Conservation (phyloP, 2,888 invertebrate genomes). For the Criorhina ranunculi region DNA sequence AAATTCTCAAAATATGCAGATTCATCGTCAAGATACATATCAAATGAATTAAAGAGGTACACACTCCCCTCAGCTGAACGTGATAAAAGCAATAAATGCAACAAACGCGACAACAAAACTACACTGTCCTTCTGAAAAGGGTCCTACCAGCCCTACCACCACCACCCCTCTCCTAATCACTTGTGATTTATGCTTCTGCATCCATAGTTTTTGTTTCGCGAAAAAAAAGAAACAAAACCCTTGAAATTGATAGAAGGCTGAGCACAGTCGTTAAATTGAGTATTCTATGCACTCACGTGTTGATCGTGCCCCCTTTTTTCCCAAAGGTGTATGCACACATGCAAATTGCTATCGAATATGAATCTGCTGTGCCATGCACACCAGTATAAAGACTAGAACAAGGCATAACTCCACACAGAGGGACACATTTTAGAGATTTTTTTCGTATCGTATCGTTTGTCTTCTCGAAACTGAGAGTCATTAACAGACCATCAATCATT, state of each 20-base stretch:
- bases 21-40: conserved; percentile 73
- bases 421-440: conserved; percentile 57
- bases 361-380: conserved; percentile 50
- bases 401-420: conserved; percentile 19
- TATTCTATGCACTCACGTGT: conserved; percentile 71
- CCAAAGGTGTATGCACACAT: conserved; percentile 64
- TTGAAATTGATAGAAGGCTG: conserved; percentile 72
- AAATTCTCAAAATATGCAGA: conserved; percentile 65
- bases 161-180: conserved; percentile 71
- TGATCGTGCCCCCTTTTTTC: conserved; percentile 68
- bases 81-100: conserved; percentile 49
- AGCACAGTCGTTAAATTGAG: conserved; percentile 69
- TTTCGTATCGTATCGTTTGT: conserved; percentile 38
- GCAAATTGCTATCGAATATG: conserved; percentile 69
- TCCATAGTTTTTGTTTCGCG: conserved; percentile 48
- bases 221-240: conserved; percentile 62
- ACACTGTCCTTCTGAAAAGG: conserved; percentile 40
- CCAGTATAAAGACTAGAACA: neutral
- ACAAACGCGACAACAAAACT: conserved; percentile 18
- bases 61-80: conserved; percentile 61
- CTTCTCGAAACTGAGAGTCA: conserved; percentile 73
- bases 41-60: conserved; percentile 66
- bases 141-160: conserved; percentile 41
- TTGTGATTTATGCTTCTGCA: conserved; percentile 73
- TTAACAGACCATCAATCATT: conserved; percentile 77